phyloP scores from a whole-genome alignment of 2,113 vertebrate species.

The Todiramphus chloris region DNA sequence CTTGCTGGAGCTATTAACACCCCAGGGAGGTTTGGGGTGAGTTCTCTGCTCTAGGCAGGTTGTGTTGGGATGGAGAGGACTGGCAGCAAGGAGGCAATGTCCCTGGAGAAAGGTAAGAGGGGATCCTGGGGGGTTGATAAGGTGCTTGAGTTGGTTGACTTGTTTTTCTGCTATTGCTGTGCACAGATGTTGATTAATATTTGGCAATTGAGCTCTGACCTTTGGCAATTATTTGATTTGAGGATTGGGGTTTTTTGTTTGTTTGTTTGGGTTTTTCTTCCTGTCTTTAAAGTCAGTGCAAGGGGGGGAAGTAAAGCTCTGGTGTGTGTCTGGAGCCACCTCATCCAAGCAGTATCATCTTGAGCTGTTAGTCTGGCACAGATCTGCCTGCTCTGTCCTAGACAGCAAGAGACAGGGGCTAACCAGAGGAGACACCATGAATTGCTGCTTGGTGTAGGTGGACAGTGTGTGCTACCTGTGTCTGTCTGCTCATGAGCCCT shows the following conservation, averaged over 20 bases:
- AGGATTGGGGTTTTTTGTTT: background rate
- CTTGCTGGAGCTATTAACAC: fast-evolving
- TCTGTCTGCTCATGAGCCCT: background rate
- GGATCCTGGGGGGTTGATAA: background rate
- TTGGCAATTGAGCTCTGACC: background rate
- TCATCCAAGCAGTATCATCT: background rate
- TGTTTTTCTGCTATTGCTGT: background rate
- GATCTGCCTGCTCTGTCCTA: background rate
- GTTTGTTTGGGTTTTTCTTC: background rate
- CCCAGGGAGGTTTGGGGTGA: background rate
- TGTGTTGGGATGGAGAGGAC: background rate
- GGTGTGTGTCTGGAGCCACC: background rate
- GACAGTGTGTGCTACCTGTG: background rate
- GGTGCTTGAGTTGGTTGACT: background rate
- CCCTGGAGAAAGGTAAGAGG: background rate
- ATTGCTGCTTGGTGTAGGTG: background rate
- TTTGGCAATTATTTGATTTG: background rate
- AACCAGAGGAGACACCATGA: fast-evolving
- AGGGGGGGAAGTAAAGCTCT: background rate
- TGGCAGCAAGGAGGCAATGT: fast-evolving
- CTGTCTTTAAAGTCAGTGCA: fast-evolving
- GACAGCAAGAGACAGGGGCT: background rate
- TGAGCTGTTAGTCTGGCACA: background rate
- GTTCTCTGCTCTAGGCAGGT: fast-evolving
- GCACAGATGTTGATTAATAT: background rate